A percentile compares a stretch with the other conserved stretches of the same genome.
Evolutionary conservation across 2,113 vertebrate genomes (phyloP).

Genomic region (Pseudolaguvia tuberculata): DNA sequence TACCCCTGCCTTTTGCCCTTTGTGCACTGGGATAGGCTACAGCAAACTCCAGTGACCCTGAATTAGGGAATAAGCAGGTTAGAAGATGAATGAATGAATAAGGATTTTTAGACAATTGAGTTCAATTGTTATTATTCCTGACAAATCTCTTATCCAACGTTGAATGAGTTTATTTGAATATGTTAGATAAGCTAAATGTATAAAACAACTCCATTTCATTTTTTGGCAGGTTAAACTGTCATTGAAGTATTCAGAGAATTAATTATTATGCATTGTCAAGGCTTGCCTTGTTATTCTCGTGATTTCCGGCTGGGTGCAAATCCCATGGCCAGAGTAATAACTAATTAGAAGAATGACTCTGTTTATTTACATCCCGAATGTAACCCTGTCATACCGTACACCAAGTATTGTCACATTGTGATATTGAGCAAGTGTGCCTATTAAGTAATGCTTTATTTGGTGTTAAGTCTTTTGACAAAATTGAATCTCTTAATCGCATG

Average conservation of each 20-base stretch:
- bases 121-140: too few species aligned
- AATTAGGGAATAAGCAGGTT: too few species aligned
- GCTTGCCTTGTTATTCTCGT: not conserved
- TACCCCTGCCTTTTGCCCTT: too few species aligned
- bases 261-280: not conserved
- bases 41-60: too few species aligned
- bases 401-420: not conserved
- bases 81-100: too few species aligned
- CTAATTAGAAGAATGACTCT: not conserved
- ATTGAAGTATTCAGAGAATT: too few species aligned
- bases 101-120: too few species aligned
- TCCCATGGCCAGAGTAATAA: constrained; percentile 4
- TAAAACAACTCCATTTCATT: not conserved
- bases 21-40: too few species aligned
- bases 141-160: not conserved
- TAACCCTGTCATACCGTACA: constrained; percentile 22
- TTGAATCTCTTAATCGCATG: not conserved
- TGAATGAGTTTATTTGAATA: not conserved
- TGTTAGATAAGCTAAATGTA: not conserved
- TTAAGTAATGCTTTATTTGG: constrained; percentile 1
- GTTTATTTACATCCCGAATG: not conserved
- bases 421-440: not conserved
- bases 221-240: not conserved
- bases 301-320: not conserved
- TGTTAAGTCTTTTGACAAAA: not conserved